Evolutionary conservation across 2,888 invertebrate species (phyloP).

Genomic region (Lepetodrilus schrolli): DNA sequence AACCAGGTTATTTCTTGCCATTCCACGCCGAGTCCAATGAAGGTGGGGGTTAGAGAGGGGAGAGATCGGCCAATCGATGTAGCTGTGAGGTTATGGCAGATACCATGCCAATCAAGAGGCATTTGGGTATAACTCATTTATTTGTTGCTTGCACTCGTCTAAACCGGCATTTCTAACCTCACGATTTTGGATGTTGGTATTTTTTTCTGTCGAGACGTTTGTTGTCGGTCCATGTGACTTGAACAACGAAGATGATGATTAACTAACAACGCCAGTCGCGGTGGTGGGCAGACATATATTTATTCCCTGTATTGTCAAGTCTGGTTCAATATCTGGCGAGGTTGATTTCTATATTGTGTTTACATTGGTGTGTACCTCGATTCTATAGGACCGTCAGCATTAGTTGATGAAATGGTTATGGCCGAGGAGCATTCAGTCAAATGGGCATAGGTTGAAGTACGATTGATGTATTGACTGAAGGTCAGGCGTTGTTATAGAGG

Average conservation of each 20-base stretch:
- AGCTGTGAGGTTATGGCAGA: not conserved
- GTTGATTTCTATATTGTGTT: not conserved
- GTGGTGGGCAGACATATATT: not conserved
- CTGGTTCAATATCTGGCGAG: constrained; percentile 3
- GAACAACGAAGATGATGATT: constrained; percentile 19
- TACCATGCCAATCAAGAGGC: constrained; percentile 16
- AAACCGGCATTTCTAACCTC: no score
- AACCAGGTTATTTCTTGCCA: not conserved
- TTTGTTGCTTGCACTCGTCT: not conserved
- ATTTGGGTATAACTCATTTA: constrained; percentile 21
- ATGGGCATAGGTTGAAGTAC: not conserved
- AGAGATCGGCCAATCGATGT: not conserved
- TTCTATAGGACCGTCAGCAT: not conserved
- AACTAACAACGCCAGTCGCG: not conserved
- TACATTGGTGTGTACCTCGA: not conserved
- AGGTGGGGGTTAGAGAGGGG: not conserved
- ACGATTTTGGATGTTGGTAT: no score
- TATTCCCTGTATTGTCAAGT: not conserved
- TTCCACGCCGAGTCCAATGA: not conserved
- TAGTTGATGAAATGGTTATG: not conserved
- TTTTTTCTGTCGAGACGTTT: no score
- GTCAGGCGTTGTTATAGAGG: no score
- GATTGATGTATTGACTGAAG: not conserved
- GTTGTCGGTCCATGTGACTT: constrained; percentile 7
- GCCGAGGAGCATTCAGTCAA: not conserved